Evolutionary conservation across 35 echinoderm and acorn worm genomes (phyloP).

Genomic region (Strongylocentrotus purpuratus): DNA sequence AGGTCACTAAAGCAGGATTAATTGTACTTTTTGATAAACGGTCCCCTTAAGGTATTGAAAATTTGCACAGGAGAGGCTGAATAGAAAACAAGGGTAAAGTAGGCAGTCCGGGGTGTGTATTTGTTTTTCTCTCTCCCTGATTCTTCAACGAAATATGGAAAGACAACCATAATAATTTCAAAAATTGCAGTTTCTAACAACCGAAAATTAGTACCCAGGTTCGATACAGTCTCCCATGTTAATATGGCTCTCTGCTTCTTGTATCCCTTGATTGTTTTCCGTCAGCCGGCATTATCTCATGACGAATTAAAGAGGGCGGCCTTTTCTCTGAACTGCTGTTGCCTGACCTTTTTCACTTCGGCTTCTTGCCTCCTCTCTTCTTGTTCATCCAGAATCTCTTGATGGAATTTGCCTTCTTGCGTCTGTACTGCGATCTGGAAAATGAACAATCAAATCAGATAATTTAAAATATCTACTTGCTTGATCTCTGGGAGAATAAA

Average conservation of each 20-base stretch:
- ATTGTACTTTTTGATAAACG: too few relatives aligned
- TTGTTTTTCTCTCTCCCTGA: too few relatives aligned
- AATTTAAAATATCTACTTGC: too few relatives aligned
- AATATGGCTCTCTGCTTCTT: neutral
- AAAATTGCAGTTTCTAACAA: neutral
- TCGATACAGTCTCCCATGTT: neutral
- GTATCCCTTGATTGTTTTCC: neutral
- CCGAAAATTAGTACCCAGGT: neutral
- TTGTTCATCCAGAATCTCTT: conserved; percentile 90
- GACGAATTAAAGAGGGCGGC: conserved; percentile 52
- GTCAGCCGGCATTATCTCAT: neutral
- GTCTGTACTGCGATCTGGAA: conserved; percentile 67
- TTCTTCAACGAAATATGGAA: too few relatives aligned
- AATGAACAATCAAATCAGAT: neutral
- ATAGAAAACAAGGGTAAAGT: too few relatives aligned
- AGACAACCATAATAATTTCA: too few relatives aligned
- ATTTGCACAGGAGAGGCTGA: too few relatives aligned
- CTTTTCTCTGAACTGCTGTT: conserved; percentile 81
- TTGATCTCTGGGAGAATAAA: too few relatives aligned
- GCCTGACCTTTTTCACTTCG: conserved; percentile 80
- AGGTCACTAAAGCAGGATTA: too few relatives aligned
- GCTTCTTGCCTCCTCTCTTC: conserved; percentile 82
- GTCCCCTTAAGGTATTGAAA: too few relatives aligned
- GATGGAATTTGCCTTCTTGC: conserved; percentile 72
- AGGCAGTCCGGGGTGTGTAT: too few relatives aligned